phyloP scores from a whole-genome alignment of 2,888 invertebrate genomes.

The Podotricha telesiphe region DNA sequence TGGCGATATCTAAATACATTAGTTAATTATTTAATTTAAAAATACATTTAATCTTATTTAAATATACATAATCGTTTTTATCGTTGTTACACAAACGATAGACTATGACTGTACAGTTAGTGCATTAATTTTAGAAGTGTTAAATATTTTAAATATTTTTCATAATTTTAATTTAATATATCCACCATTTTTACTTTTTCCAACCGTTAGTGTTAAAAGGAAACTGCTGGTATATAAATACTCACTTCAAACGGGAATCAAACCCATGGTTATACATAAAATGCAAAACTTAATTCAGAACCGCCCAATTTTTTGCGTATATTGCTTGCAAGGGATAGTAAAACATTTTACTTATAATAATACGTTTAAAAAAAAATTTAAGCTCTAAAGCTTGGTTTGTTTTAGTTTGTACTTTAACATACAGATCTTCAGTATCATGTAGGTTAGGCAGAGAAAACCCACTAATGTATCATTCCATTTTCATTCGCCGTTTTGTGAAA shows the following conservation, averaged over 20 bases:
- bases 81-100: slow-evolving; percentile 34
- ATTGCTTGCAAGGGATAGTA: neutral
- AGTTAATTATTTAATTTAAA: neutral
- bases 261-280: too few relatives aligned
- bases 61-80: slow-evolving; percentile 21
- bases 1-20: neutral
- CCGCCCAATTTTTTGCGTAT: neutral
- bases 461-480: too few relatives aligned
- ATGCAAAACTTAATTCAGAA: too few relatives aligned
- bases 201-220: too few relatives aligned
- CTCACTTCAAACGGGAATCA: too few relatives aligned
- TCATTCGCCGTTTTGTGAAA: too few relatives aligned
- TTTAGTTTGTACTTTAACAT: too few relatives aligned
- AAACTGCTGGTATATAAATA: neutral
- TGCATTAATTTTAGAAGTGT: slow-evolving; percentile 37
- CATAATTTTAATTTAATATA: slow-evolving; percentile 15
- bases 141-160: slow-evolving; percentile 23
- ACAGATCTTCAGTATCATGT: too few relatives aligned
- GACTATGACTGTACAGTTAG: slow-evolving; percentile 35
- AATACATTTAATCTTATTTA: slow-evolving; percentile 2
- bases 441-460: too few relatives aligned
- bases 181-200: neutral
- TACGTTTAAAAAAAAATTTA: too few relatives aligned
- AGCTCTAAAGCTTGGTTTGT: too few relatives aligned
- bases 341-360: too few relatives aligned